Conservation (phyloP, 2,888 invertebrate species). For the Euclidia mi region DNA sequence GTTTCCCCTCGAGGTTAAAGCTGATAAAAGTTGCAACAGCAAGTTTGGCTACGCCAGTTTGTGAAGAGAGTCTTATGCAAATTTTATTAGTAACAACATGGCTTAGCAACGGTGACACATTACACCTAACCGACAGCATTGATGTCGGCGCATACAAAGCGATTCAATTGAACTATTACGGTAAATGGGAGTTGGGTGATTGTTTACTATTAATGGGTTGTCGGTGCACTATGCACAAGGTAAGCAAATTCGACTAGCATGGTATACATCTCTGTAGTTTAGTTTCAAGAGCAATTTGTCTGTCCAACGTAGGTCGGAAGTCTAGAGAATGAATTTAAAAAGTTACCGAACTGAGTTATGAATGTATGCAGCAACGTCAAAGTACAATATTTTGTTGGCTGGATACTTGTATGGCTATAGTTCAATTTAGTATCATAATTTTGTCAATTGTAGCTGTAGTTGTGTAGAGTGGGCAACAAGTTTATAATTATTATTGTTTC, state of each 20-base stretch:
- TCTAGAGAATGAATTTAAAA: background rate
- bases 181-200: constrained; percentile 21
- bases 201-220: constrained; percentile 17
- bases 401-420: constrained; percentile 18
- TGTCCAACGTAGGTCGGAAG: background rate
- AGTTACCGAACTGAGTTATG: background rate
- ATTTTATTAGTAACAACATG: constrained; percentile 53
- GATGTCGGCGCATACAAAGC: constrained; percentile 17
- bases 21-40: constrained; percentile 60
- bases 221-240: constrained; percentile 11
- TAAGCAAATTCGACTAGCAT: constrained; percentile 11
- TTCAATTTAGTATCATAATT: constrained; percentile 17
- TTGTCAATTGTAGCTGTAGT: constrained; percentile 9
- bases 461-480: background rate
- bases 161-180: constrained; percentile 19
- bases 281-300: constrained; percentile 13
- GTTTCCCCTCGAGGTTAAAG: constrained; percentile 38
- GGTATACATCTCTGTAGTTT: constrained; percentile 10
- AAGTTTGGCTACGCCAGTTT: constrained; percentile 34
- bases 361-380: background rate
- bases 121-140: constrained; percentile 26
- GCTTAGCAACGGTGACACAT: constrained; percentile 40
- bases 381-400: background rate
- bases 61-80: constrained; percentile 51
- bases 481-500: background rate